Evolutionary conservation across 2,888 invertebrate genomes (phyloP).

Genomic region (Euclidia mi): DNA sequence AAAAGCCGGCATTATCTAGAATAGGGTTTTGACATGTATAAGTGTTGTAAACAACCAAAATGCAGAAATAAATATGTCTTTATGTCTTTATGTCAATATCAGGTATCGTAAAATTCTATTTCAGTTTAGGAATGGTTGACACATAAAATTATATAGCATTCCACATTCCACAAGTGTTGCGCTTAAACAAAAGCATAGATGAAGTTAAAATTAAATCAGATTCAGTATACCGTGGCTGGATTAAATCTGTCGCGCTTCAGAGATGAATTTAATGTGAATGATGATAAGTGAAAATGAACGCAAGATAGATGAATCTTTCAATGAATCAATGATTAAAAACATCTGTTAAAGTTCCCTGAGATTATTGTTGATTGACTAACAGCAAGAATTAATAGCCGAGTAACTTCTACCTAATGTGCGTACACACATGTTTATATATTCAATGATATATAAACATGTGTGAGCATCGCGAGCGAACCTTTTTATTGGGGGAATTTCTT

Average conservation of each 20-base stretch:
- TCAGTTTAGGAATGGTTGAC: conserved; percentile 52
- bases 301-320: neutral
- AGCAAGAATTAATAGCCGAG: no score
- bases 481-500: no score
- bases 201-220: conserved; percentile 47
- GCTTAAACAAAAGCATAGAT: conserved; percentile 50
- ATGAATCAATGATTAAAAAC: neutral
- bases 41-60: no score
- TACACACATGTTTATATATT: no score
- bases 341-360: neutral
- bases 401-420: no score
- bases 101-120: conserved; percentile 48
- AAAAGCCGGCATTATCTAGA: no score
- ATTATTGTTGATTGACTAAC: neutral
- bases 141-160: conserved; percentile 62
- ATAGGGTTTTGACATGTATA: no score
- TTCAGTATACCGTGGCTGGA: conserved; percentile 10
- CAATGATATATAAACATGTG: no score
- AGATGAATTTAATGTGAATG: conserved; percentile 8
- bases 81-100: no score
- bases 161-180: conserved; percentile 40
- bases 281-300: neutral
- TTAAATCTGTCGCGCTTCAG: neutral
- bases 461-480: no score
- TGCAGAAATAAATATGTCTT: no score